Evolutionary conservation across 2,888 invertebrate genomes (phyloP), one percentile per base, ranked within the genome.

Genomic region (Eristalinus aeneus): DNA sequence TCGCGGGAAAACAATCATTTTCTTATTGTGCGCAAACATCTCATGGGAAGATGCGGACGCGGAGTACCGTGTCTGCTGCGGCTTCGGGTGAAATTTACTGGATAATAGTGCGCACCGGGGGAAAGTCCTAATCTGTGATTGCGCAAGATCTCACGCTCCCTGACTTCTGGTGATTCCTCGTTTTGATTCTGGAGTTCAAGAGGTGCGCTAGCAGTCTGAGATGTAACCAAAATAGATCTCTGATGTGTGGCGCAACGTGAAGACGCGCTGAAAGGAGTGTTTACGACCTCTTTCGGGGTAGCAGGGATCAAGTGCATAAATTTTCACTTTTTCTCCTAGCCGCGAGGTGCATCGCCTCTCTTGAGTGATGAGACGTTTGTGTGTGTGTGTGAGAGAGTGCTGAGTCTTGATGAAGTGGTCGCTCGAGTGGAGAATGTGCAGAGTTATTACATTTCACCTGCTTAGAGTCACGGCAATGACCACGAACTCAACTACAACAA

Each of bases 281-380:
- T 85, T 85, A 85, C 65, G 60, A 68, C 76, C 81, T 34, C 58
- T 71, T 46, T 56, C 39, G 64, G 68, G 22, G 23, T 64, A 53
- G 46, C 71, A 56, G 63, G 68, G 80, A 85, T 85, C 84, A 80
- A 85, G 81, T 85, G 85, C 76, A 85, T 73, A 81, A 23, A 85
- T 81, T 69, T 73, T 77, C 76, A 76, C 73, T 73, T 81, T 76
- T 69, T 76, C 76, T 77, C 64, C 68, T 16, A 16, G 5, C 39
- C 5, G n/a, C 3, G 39, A 0, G 4, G 36, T 6, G 3, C 32
- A 32, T 32, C 6, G 32, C 32, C 32, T 32, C 32, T 32, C 32
- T 27, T 27, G 34, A 34, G 34, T 34, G 34, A 34, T 34, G 34
- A 9, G 34, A 32, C 6, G 3, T 32, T 3, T 32, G 34, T 8